Evolutionary conservation across 2,888 invertebrate species (phyloP), one percentile per base, ranked within the genome.

Genomic region (Ashinkailepas kermadecensis): DNA sequence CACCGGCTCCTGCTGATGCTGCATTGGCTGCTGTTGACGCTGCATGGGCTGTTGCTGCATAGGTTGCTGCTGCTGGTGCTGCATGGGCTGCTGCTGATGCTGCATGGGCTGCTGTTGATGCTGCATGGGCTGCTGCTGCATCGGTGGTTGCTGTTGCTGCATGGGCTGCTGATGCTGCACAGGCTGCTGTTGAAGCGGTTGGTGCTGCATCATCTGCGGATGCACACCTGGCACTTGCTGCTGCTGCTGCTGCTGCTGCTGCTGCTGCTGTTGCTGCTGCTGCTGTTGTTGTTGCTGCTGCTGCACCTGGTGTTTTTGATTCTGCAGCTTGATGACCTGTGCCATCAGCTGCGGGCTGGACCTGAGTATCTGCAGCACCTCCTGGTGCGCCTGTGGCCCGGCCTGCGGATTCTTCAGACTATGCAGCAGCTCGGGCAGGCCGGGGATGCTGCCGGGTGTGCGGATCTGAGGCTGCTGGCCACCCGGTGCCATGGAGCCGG

Each of bases 321-420:
- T 85, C 81, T 83, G 83, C 81, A 81, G 65, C 18, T 74, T 82
- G 54, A 84, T 84, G 78, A 84, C 83, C 80, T 84, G 82, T 82
- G 96, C 95, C 95, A 97, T 97, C 80, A 98, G 90, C 86, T 95
- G 95, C 70, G 97, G 97, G 89, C 97, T 95, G 84, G 94, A 93
- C 88, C 96, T 96, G 84, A 97, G 91, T 86, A 97, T 95, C 86
- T 93, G 92, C 84, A 97, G 90, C 83, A 95, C 92, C n/a, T n/a
- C n/a, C n/a, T n/a, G n/a, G 88, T 95, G 94, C 86, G 93, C 93
- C 86, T 97, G 97, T 87, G 97, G 87, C 97, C 95, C 84, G 94
- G 94, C 80, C 95, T 93, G 85, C 81, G 97, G 96, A 85, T 94
- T 95, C 85, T 95, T 92, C 81, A 99, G 90, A 83, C 96, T 96